Evolutionary conservation across 2,113 vertebrate genomes (phyloP).

Genomic region (Thymallus thymallus): DNA sequence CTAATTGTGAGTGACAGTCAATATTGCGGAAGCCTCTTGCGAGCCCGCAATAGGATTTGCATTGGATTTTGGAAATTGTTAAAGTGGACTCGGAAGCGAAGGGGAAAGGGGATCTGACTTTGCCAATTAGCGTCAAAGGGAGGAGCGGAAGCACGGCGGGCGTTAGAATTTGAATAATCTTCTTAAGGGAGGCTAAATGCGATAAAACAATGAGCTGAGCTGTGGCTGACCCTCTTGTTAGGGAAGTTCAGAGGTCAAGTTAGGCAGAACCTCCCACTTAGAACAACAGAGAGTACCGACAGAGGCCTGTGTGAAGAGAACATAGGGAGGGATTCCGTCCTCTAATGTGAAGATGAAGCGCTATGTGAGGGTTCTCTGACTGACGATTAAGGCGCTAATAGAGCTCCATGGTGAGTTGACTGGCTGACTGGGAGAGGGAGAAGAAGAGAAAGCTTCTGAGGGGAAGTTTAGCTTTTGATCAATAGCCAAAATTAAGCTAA

Average conservation of each 20-base stretch:
- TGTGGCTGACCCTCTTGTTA: conserved; percentile 49
- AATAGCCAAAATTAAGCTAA: conserved; percentile 49
- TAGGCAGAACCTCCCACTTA: conserved; percentile 26
- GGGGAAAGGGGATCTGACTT: conserved; percentile 67
- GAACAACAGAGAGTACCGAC: neutral
- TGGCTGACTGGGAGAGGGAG: neutral
- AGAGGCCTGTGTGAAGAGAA: conserved; percentile 1
- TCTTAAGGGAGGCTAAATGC: conserved; percentile 51
- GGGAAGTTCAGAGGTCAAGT: conserved; percentile 44
- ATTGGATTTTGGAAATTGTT: conserved; percentile 75
- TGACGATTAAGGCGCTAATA: neutral
- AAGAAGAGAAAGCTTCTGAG: neutral
- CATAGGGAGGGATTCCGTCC: neutral
- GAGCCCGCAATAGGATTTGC: conserved; percentile 73
- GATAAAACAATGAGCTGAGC: conserved; percentile 61
- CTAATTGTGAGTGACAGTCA: conserved; percentile 75
- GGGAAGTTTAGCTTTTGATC: conserved; percentile 18
- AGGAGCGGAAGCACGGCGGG: conserved; percentile 34
- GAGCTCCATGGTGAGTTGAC: neutral
- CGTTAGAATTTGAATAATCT: conserved; percentile 64
- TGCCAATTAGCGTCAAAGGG: conserved; percentile 65
- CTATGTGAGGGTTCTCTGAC: neutral
- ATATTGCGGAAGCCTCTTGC: conserved; percentile 64
- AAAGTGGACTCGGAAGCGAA: conserved; percentile 67
- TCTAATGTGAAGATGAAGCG: neutral